Conservation (phyloP, 1,140 invertebrate species). For the Formica exsecta region DNA sequence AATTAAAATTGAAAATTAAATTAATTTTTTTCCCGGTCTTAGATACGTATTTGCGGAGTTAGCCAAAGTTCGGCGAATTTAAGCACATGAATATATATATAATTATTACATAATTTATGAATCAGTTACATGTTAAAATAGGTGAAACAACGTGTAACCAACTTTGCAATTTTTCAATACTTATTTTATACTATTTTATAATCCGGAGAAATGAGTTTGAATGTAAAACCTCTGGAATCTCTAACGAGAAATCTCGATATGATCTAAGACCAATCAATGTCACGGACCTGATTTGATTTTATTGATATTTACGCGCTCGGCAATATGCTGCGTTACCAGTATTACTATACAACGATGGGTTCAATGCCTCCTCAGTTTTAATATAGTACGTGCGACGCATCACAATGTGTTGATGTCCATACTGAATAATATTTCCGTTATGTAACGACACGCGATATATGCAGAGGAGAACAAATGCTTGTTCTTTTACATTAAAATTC, state of each 20-base stretch:
- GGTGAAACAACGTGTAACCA: background rate
- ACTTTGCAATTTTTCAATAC: background rate
- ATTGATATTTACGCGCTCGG: constrained; percentile 39
- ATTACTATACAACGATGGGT: constrained; percentile 34
- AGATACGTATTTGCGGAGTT: background rate
- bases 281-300: constrained; percentile 16
- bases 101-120: background rate
- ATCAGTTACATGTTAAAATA: constrained; percentile 2
- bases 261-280: constrained; percentile 18
- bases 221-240: constrained; percentile 15
- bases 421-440: constrained; percentile 27
- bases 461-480: background rate
- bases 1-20: no score
- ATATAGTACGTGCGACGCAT: background rate
- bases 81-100: background rate
- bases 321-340: constrained; percentile 29
- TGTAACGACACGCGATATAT: background rate
- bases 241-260: constrained; percentile 15
- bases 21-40: background rate
- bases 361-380: constrained; percentile 7
- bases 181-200: background rate
- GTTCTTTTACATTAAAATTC: background rate
- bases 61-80: background rate
- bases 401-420: constrained; percentile 8
- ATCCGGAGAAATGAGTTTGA: background rate